Evolutionary conservation across 2,113 vertebrate species (phyloP), one percentile per base, ranked within the genome.

Genomic region (Craseonycteris thonglongyai): DNA sequence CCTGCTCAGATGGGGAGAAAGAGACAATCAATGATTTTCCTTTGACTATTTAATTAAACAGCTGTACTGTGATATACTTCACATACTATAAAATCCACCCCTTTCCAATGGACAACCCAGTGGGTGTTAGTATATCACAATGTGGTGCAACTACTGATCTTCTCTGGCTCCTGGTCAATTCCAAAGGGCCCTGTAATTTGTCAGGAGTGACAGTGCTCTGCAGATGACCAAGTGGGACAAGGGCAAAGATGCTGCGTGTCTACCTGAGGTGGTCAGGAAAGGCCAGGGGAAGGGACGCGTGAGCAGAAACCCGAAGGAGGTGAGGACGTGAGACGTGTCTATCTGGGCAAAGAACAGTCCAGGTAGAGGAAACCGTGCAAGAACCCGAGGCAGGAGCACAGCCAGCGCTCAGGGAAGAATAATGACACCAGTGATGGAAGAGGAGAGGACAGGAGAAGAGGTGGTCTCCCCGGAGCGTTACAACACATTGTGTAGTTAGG

Each of bases 381-480:
- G 85, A 40, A 22, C 35, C 13, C 6, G 35, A 59, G 40, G 19
- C 0, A 59, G 40, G 58, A 72, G 26, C 51, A 59, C 14, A 40
- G 5, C 26, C 26, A 11, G 2, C 54, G 30, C 28, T 86, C 38
- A 42, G 38, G 66, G 69, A 65, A 26, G 58, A 63, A 28, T 18
- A 18, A 72, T 69, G 28, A 38, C 42, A 16, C 58, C 18, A 42
- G 5, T 30, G 19, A 21, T 56, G 11, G 30, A 45, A 61, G 66
- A 12, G 7, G 3, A n/a, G 61, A 13, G 21, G 14, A 8, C n/a
- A 35, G 40, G 5, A 35, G 40, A 56, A 63, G 38, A 47, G 74
- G 19, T 6, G 1, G 3, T 86, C 26, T 75, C 26, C 28, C 5
- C 0, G 0, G 4, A 54, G 35, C 15, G 6, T 5, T 61, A 33